phyloP scores from a whole-genome alignment of 1,140 invertebrate genomes.

The Cataglyphis hispanica region DNA sequence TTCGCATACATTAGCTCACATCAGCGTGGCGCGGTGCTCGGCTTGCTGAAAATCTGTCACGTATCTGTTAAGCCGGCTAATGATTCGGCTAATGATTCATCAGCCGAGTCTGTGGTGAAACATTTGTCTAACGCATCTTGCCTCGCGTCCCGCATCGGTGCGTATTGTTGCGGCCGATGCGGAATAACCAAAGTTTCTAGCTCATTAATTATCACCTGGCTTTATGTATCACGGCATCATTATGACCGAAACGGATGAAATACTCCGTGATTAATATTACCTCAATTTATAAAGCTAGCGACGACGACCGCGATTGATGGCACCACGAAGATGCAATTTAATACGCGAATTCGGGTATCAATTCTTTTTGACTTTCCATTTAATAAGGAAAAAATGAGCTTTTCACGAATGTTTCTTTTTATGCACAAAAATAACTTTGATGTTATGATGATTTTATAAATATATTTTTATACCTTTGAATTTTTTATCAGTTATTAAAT shows the following conservation, averaged over 20 bases:
- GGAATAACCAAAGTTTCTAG: slow-evolving; percentile 57
- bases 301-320: slow-evolving; percentile 1
- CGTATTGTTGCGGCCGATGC: slow-evolving; percentile 35
- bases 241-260: background rate
- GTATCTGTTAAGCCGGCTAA: slow-evolving; percentile 47
- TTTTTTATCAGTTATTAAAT: background rate
- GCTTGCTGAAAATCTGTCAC: slow-evolving; percentile 34
- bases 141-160: slow-evolving; percentile 17
- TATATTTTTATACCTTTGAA: background rate
- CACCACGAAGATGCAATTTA: background rate
- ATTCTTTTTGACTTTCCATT: background rate
- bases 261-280: slow-evolving; percentile 45
- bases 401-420: background rate
- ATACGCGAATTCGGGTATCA: background rate
- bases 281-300: slow-evolving; percentile 38
- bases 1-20: slow-evolving; percentile 29
- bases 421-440: background rate
- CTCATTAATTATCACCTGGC: slow-evolving; percentile 51
- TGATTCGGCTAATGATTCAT: slow-evolving; percentile 55
- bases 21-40: background rate
- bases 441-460: background rate
- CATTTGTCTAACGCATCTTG: slow-evolving; percentile 38
- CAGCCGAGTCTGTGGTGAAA: slow-evolving; percentile 27
- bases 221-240: slow-evolving; percentile 33
- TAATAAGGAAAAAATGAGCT: background rate